These are phyloP conservation scores for Quadriops clusia DNA, from an alignment of 2,888 invertebrate genomes.

Conservation along the genomic window DNA sequence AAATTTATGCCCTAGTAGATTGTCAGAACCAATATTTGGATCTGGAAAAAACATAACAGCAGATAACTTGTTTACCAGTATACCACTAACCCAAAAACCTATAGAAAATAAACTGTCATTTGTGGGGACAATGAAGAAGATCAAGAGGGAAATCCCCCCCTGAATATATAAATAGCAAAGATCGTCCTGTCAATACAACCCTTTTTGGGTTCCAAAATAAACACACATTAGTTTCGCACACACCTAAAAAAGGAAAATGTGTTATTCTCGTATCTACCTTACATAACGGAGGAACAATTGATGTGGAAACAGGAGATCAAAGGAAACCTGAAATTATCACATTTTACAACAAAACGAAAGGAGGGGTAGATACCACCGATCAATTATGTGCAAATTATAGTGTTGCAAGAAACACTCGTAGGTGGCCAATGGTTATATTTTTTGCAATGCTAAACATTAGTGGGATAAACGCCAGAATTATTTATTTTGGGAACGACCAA, in stretches of 20 bases:
- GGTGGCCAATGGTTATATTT: constrained; percentile 17
- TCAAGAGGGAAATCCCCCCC: constrained; percentile 10
- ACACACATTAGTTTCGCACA: too few species aligned
- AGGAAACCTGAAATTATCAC: constrained; percentile 20
- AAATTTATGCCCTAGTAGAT: constrained; percentile 20
- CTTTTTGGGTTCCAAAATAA: too few species aligned
- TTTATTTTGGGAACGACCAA: too few species aligned
- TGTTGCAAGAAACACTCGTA: constrained; percentile 16
- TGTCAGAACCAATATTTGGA: constrained; percentile 14
- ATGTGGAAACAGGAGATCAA: constrained; percentile 15
- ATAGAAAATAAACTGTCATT: constrained; percentile 12
- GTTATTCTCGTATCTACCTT: constrained; percentile 19
- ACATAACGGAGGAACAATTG: constrained; percentile 18
- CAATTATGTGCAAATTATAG: constrained; percentile 18
- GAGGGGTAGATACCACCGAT: constrained; percentile 15
- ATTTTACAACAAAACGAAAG: too few species aligned
- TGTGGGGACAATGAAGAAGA: constrained; percentile 12
- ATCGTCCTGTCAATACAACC: too few species aligned
- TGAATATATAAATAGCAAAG: too few species aligned
- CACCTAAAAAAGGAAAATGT: too few species aligned
- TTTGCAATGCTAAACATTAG: too few species aligned
- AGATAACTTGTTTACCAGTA: constrained; percentile 16
- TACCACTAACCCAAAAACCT: constrained; percentile 12
- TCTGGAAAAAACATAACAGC: constrained; percentile 17
- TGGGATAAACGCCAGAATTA: too few species aligned